Evolutionary conservation across 1,140 invertebrate genomes (phyloP), one percentile per base, ranked within the genome.

Genomic region (Neelides sp.): DNA sequence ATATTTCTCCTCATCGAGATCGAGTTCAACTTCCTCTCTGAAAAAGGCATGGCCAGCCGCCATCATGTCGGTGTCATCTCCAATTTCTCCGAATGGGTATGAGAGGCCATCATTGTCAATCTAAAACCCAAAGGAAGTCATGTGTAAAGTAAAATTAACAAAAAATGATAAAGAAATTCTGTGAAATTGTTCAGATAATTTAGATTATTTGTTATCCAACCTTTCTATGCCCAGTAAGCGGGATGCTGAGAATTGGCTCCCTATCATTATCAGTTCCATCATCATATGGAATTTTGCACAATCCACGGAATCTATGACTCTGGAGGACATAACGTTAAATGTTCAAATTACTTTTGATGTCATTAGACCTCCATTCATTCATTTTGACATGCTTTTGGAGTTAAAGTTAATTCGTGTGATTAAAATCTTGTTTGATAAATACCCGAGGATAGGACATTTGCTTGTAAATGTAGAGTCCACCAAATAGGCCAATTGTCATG

Each of bases 401-500:
- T n/a, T n/a, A n/a, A n/a, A n/a, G n/a, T n/a, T n/a, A n/a, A n/a
- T n/a, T n/a, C n/a, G n/a, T n/a, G n/a, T n/a, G n/a, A n/a, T n/a
- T n/a, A n/a, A n/a, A n/a, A n/a, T n/a, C n/a, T n/a, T n/a, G n/a
- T n/a, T n/a, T n/a, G n/a, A n/a, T n/a, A n/a, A 63, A 61, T 57
- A 71, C 69, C 61, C 64, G 65, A 51, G 71, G 67, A 27, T 75
- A 74, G 1, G 77, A 69, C 64, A 83, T 82, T 48, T 83, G 75
- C n/a, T 75, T 75, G 66, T 87, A 88, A 20, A 90, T 68, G 61
- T 80, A 80, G 34, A 82, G 71, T 13, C 84, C 85, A 22, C 79
- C 78, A 43, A 83, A 72, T 26, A 88, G 76, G 4, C 83, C 83
- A 59, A 82, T 74, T 37, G 80, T 74, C 62, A 86, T 76, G 1